Evolutionary conservation across 2,888 invertebrate species (phyloP), one percentile per base, ranked within the genome.

Genomic region (Willowsia nigromaculata): DNA sequence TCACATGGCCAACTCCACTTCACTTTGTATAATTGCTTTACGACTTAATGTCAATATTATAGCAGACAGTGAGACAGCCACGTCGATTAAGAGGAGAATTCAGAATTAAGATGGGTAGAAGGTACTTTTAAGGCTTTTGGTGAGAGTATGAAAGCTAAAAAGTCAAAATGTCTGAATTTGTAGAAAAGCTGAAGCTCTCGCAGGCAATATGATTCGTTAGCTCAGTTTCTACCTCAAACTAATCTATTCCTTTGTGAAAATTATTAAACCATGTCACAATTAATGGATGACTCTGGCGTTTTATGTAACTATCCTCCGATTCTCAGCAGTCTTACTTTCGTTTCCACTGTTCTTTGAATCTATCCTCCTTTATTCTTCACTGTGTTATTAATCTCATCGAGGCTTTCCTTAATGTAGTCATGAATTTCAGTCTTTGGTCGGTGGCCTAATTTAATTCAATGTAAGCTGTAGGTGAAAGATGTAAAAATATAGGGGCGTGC

Each of bases 11-110:
- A 84, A 74, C 43, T 74, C 85, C 33, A 47, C 78, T 85, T 50
- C 62, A 78, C 78, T 85, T 78, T 78, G 85, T 78, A 78, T 85
- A 85, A 85, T 85, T 85, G 85, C 85, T 85, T 85, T 85, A 85
- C 85, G 78, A 85, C 78, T 85, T 85, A 85, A 65, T 85, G 85
- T 78, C 85, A 85, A 85, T 85, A 62, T 85, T 47, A 50, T 47
- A 37, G 83, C 7, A 68, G 47, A n/a, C 83, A 33, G 40, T 15
- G 22, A 25, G 50, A 30, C 18, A 83, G 78, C 47, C 27, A 85
- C 50, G 76, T 78, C 65, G 71, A 71, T 84, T 84, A 84, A 50
- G 22, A 30, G 27, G 50, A 50, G 47, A 53, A n/a, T 30, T 30
- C 47, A 1, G 3, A 47, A 43, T 27, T 13, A 71, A 11, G 4